Evolutionary conservation across 2,888 invertebrate species (phyloP).

Genomic region (Schrankia costaestrigalis): DNA sequence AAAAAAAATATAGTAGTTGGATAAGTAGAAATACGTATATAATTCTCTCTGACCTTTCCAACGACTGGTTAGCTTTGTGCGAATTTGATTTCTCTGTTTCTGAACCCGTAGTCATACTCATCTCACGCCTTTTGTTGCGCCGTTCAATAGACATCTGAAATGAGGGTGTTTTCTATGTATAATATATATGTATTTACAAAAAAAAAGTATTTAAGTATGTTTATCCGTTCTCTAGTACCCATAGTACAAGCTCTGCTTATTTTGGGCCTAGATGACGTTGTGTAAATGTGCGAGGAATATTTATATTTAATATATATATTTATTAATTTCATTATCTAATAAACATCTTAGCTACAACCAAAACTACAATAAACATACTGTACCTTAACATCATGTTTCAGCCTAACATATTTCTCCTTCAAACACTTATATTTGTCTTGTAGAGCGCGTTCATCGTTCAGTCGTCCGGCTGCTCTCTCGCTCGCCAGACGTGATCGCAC

Average conservation of each 20-base stretch:
- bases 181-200: too few species aligned
- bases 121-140: constrained; percentile 84
- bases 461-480: constrained; percentile 82
- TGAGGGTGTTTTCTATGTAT: too few species aligned
- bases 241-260: too few species aligned
- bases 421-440: constrained; percentile 90
- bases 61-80: constrained; percentile 80
- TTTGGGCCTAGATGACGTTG: too few species aligned
- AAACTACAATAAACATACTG: too few species aligned
- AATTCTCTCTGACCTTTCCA: constrained; percentile 58
- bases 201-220: too few species aligned
- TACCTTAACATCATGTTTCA: constrained; percentile 90
- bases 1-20: background rate
- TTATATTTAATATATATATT: too few species aligned
- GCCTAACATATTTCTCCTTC: constrained; percentile 89
- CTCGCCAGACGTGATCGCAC: constrained; percentile 81
- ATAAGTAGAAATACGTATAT: background rate
- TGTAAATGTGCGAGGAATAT: too few species aligned
- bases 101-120: constrained; percentile 85
- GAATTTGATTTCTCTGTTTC: constrained; percentile 90
- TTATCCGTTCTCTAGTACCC: too few species aligned
- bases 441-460: constrained; percentile 84
- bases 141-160: constrained; percentile 84
- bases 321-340: too few species aligned
- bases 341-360: background rate